Percentiles rank a stretch among this genome's conserved stretches.
Conservation (phyloP, 2,113 vertebrate genomes). For the Chlorodrepanis virens region DNA sequence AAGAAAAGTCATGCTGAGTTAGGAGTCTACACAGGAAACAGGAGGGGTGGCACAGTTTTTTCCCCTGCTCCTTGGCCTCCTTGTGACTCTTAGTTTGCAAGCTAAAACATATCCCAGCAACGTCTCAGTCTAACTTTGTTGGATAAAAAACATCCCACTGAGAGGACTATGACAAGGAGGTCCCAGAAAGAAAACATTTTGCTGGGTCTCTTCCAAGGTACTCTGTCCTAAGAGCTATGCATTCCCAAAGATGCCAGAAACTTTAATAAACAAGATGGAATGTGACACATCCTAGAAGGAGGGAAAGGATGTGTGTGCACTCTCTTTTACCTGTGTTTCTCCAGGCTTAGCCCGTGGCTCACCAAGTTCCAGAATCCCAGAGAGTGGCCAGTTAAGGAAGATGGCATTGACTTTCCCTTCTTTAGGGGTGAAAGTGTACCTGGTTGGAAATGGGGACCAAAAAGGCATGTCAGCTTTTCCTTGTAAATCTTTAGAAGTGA, state of each 20-base stretch:
- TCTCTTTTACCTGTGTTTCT: conserved; percentile 79
- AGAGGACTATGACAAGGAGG: background rate
- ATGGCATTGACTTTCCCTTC: conserved; percentile 79
- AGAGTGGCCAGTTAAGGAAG: conserved; percentile 84
- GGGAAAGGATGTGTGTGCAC: too few relatives aligned
- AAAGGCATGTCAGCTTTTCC: background rate
- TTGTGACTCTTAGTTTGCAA: background rate
- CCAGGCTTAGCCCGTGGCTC: conserved; percentile 72
- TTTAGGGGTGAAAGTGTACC: conserved; percentile 86
- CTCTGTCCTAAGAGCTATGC: background rate
- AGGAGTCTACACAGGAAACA: background rate
- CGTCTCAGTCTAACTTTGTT: background rate
- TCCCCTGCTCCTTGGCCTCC: background rate
- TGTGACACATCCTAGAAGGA: background rate
- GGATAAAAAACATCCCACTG: background rate
- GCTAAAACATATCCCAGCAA: background rate
- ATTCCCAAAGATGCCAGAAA: background rate
- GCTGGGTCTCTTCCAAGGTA: background rate
- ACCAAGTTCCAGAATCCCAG: conserved; percentile 75
- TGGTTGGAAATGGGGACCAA: conserved; percentile 44
- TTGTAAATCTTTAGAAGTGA: background rate
- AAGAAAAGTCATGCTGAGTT: background rate
- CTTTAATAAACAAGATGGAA: background rate
- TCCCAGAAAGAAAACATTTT: background rate
- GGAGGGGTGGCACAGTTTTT: background rate